Conservation (phyloP, 2,797 vertebrate species). For the Poeciliopsis gracilis region DNA sequence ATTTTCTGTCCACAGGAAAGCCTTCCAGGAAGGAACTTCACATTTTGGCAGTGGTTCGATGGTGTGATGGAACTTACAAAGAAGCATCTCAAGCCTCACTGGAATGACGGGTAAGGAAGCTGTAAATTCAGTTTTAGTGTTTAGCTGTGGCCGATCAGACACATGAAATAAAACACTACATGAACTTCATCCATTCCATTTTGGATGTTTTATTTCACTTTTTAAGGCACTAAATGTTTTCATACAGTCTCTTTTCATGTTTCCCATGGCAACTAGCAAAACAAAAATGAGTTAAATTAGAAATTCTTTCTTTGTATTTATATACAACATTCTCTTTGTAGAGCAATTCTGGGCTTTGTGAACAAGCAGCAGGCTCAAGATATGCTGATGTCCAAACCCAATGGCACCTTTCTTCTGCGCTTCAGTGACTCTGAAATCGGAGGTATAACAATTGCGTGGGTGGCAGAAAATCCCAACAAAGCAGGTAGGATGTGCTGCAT, state of each 20-base stretch:
- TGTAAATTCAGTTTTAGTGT: conserved; percentile 3
- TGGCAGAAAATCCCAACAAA: conserved; percentile 88
- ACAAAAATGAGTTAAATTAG: background rate
- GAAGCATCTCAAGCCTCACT: conserved; percentile 92
- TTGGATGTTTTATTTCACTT: conserved; percentile 22
- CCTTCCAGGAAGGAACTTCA: conserved; percentile 95
- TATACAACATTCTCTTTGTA: conserved; percentile 53
- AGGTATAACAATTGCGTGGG: conserved; percentile 98
- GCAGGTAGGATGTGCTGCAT: conserved; percentile 68
- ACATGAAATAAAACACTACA: conserved; percentile 6
- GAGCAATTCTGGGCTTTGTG: conserved; percentile 95
- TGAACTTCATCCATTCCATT: conserved; percentile 7
- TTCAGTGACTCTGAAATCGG: conserved; percentile 98
- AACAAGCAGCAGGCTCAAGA: conserved; percentile 98
- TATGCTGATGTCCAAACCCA: conserved; percentile 96
- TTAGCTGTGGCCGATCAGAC: conserved; percentile 41
- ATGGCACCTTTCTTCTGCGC: conserved; percentile 95
- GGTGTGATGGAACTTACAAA: conserved; percentile 98
- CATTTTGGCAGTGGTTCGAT: conserved; percentile 99
- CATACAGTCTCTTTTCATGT: conserved; percentile 16
- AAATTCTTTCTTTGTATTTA: background rate
- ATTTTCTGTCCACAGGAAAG: conserved; percentile 85
- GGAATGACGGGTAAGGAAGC: conserved; percentile 93
- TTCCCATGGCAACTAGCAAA: conserved; percentile 49
- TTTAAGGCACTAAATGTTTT: conserved; percentile 20